phyloP scores from a whole-genome alignment of 2,888 invertebrate genomes.

The Drosophila eohydei region DNA sequence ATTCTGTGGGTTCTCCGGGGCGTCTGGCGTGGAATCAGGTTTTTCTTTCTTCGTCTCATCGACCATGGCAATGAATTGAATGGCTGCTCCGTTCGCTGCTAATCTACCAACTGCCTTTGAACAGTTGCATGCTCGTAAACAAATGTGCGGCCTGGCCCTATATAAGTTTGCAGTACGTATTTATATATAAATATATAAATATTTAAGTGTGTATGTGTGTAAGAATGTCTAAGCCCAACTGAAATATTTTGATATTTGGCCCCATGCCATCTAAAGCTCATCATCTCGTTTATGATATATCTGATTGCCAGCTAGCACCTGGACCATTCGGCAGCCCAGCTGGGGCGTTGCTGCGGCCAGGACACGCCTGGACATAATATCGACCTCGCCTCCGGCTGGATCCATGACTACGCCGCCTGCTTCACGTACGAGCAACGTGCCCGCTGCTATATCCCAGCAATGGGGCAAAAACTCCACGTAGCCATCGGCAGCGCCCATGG shows the following conservation, averaged over 20 bases:
- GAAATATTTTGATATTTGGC: conserved; percentile 15
- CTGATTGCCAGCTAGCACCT: conserved; percentile 92
- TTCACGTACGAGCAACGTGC: conserved; percentile 92
- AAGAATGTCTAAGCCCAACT: neutral
- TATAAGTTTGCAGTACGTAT: neutral
- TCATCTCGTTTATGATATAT: conserved; percentile 98
- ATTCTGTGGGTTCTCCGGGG: conserved; percentile 9
- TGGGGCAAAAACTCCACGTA: conserved; percentile 96
- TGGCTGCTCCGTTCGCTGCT: neutral
- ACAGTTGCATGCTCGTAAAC: conserved; percentile 30
- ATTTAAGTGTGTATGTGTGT: neutral
- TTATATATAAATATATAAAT: too few relatives aligned
- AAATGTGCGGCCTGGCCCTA: conserved; percentile 1
- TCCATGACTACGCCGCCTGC: conserved; percentile 97
- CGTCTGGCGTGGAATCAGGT: accelerated
- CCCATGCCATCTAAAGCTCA: conserved; percentile 88
- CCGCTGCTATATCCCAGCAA: conserved; percentile 95
- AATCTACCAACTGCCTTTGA: conserved; percentile 45
- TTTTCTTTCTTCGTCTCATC: conserved; percentile 7
- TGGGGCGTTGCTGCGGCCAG: conserved; percentile 90
- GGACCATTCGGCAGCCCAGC: conserved; percentile 88
- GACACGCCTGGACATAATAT: conserved; percentile 91
- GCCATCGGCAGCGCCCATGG: conserved; percentile 92
- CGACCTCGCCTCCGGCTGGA: conserved; percentile 91
- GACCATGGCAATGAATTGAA: conserved; percentile 17